phyloP scores from a whole-genome alignment of 2,113 vertebrate species.

The Cepphus grylle region DNA sequence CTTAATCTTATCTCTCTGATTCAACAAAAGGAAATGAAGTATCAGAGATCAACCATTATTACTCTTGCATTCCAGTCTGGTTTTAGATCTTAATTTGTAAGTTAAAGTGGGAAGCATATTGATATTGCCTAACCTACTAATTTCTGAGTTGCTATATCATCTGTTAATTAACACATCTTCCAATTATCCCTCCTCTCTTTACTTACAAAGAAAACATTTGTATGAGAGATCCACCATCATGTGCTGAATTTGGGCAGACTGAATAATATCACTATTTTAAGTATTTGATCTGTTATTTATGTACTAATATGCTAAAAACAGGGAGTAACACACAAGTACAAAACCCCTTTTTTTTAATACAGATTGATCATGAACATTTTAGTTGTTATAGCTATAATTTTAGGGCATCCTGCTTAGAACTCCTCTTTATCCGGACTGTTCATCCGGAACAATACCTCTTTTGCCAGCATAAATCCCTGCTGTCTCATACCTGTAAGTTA shows the following conservation, averaged over 20 bases:
- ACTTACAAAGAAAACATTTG: not conserved
- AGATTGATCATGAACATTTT: not conserved
- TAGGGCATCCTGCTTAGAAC: slow-evolving; percentile 9
- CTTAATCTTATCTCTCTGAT: not conserved
- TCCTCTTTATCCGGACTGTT: slow-evolving; percentile 37
- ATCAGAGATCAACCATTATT: not conserved
- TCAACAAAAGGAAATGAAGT: not conserved
- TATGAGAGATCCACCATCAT: not conserved
- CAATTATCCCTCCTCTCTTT: not conserved
- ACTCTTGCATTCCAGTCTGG: not conserved
- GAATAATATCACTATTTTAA: not conserved
- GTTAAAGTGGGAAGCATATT: not conserved
- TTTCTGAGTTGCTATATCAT: not conserved
- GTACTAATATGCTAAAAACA: not conserved
- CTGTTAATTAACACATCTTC: not conserved
- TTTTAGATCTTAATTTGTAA: not conserved
- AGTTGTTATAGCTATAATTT: slow-evolving; percentile 36
- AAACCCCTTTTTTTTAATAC: not conserved
- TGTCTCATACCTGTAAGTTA: slow-evolving; percentile 62
- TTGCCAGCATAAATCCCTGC: slow-evolving; percentile 61
- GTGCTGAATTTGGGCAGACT: not conserved
- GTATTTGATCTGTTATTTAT: not conserved
- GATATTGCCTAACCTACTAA: not conserved
- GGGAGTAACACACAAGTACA: not conserved
- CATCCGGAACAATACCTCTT: slow-evolving; percentile 65